Evolutionary conservation across 1,140 invertebrate genomes (phyloP), one percentile per base, ranked within the genome.

Genomic region (Conopomorpha cramerella): DNA sequence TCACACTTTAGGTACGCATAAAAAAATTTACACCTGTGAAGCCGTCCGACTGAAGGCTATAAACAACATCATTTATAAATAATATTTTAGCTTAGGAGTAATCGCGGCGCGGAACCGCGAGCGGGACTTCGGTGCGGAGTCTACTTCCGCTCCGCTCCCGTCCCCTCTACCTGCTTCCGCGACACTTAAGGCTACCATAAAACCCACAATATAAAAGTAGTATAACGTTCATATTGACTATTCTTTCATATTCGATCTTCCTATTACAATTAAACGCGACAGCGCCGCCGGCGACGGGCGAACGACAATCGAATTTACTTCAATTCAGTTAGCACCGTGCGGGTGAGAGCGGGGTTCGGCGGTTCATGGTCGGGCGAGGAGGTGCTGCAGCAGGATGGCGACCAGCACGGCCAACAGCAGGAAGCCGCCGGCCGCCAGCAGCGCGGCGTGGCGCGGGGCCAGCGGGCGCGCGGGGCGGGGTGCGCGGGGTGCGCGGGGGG

Each of bases 391-490:
- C 33, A 82, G 73, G 36, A 85, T 78, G 26, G 86, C 85, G 43
- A 87, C 76, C 35, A 85, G 45, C 44, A 89, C 76, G 36, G 85
- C 85, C 46, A 88, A 51, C 39, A 87, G 34, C 23, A 82, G 78
- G 61, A 90, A 83, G 23, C 73, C 77, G 33, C 77, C 57, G 16
- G 88, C 66, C 51, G 87, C 81, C 30, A 88, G 74, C 36, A 84
- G 66, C 34, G 86, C 85, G 58, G 79, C 80, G 47, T 88, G 84
- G 41, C 84, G 81, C 55, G 88, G 84, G 15, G 81, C 81, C 53
- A 86, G 59, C 16, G 46, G 43, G 38, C 36, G 56, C 36, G 11
- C 39, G 35, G 36, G 64, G 56, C 15, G 37, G 39, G 40, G 34
- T 15, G 50, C 17, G 0, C 35, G 35, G 26, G 29, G 30, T n/a